These are phyloP conservation scores for Vombatus ursinus DNA, from an alignment of 2,113 vertebrate species.

Conservation along the genomic window DNA sequence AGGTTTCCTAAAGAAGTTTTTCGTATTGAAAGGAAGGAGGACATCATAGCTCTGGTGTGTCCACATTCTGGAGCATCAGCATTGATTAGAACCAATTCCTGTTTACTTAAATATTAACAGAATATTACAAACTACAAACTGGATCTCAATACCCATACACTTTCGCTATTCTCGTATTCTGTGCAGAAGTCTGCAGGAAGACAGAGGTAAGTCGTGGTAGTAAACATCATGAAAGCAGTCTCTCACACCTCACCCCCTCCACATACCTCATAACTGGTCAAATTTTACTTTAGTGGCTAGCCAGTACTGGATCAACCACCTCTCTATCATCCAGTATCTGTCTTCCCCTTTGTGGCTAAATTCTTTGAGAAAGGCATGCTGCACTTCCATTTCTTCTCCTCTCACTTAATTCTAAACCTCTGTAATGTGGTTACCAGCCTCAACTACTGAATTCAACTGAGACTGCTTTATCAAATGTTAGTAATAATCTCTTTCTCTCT, in stretches of 20 bases:
- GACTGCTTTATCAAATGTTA: not conserved
- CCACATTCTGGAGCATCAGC: not conserved
- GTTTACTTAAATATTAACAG: not conserved
- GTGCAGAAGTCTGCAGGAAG: not conserved
- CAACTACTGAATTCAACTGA: not conserved
- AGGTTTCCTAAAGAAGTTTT: not conserved
- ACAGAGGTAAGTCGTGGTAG: not conserved
- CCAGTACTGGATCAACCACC: not conserved
- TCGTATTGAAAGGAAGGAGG: not conserved
- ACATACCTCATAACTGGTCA: not conserved
- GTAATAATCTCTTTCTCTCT: too few species aligned
- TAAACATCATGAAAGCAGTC: not conserved
- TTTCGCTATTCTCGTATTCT: not conserved
- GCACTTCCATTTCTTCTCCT: not conserved
- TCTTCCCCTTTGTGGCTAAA: not conserved
- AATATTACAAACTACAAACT: not conserved
- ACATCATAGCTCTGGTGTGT: not conserved
- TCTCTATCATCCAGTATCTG: not conserved
- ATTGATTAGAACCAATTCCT: not conserved
- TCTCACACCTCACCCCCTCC: too few species aligned
- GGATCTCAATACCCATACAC: not conserved
- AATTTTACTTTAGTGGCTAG: not conserved
- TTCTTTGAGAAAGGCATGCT: not conserved
- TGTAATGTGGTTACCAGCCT: not conserved
- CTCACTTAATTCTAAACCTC: not conserved